Percentiles rank a stretch among this genome's conserved stretches.
Evolutionary conservation across 2,888 invertebrate species (phyloP).

Genomic region (Choreutis nemorana): DNA sequence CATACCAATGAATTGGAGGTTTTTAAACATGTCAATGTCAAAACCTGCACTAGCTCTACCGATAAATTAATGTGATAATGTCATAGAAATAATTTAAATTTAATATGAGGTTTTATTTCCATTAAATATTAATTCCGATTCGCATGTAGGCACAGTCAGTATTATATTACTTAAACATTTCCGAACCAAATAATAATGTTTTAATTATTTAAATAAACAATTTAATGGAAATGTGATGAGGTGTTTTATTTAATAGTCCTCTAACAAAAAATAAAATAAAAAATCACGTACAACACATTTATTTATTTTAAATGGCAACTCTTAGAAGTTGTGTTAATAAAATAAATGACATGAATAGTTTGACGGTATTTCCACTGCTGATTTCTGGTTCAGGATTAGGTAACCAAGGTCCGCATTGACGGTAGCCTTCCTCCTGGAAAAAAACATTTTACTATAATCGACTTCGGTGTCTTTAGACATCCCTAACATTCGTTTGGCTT

Average conservation of each 20-base stretch:
- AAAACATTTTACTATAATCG: too few species aligned
- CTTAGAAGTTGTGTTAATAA: not conserved
- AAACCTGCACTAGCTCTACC: too few species aligned
- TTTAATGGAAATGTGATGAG: slow-evolving; percentile 24
- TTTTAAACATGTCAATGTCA: too few species aligned
- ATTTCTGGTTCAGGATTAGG: slow-evolving; percentile 21
- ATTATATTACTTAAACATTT: slow-evolving; percentile 30
- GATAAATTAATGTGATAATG: too few species aligned
- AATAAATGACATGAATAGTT: not conserved
- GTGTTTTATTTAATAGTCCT: slow-evolving; percentile 35
- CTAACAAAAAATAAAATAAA: slow-evolving; percentile 5
- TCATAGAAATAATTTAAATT: slow-evolving; percentile 9
- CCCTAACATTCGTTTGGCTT: too few species aligned
- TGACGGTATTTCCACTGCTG: not conserved
- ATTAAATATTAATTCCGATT: too few species aligned
- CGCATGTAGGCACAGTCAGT: slow-evolving; percentile 28
- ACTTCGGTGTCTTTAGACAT: too few species aligned
- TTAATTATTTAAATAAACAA: slow-evolving; percentile 30
- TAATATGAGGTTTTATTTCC: too few species aligned
- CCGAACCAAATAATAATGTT: slow-evolving; percentile 39
- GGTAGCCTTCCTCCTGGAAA: slow-evolving; percentile 48
- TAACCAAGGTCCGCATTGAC: slow-evolving; percentile 52
- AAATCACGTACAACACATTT: not conserved
- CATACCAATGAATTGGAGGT: too few species aligned
- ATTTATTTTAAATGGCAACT: not conserved